Base-by-base conservation (phyloP, 37 sponge, comb jelly and placozoan species). In the Halichondria panicea region DNA sequence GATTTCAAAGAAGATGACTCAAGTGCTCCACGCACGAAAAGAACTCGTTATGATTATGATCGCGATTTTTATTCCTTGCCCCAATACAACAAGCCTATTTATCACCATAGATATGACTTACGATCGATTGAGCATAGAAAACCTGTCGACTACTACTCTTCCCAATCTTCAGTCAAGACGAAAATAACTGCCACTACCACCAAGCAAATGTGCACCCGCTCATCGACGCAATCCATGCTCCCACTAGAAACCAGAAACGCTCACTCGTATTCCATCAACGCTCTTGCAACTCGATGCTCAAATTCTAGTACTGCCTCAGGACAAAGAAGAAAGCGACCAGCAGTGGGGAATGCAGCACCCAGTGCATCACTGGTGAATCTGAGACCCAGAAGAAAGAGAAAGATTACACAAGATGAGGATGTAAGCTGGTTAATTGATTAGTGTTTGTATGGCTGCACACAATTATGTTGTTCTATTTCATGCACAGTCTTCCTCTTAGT, bases 191-290 rank as follows among this genome's bases (percentile, higher is more conserved):
- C 24, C 34, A 31, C n/a, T 1, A 44, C 22, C 21, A 46, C 25
- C 0, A 45, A 13, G n/a, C 30, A 45, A 3, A 3, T 18, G 11
- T 50, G 52, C 1, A 4, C 57, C 8, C 7, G 25, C 25, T 8
- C 60, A 21, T n/a, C 15, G 6, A 21, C 27, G 15, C 24, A 21
- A 8, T 31, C 27, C 13, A 22, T 48, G 3, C 21, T 35, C 28
- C 27, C 7, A 13, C 57, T 19, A 22, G 37, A 12, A 56, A 54
- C 34, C 37, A 40, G 80, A 40, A 82, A 82, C 73, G 82, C 82
- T 25, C 82, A 82, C 28, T 82, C 82, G 3, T 82, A 71, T 44
- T 82, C 82, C 8, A 48, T 82, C 66, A 82, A 82, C 39, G 68
- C 57, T 11, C 66, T 43, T 7, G 11, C 43, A 27, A 24, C 25